phyloP scores from a whole-genome alignment of 2,888 invertebrate genomes.

The Hypercompe scribonia region DNA sequence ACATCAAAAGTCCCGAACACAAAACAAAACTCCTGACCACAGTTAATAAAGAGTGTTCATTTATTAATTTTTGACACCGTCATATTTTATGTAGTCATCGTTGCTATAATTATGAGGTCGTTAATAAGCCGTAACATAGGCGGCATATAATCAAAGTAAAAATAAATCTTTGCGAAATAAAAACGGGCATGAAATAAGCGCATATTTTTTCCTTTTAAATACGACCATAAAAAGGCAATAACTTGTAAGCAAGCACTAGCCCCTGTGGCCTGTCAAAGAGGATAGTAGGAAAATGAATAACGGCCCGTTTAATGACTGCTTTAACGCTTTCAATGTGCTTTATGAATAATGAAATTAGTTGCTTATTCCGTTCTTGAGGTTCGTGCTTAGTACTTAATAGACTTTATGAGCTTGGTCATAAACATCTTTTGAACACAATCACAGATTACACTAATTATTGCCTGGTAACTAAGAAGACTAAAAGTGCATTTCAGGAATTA shows the following conservation, averaged over 20 bases:
- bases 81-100: constrained; percentile 77
- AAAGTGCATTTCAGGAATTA: constrained; percentile 13
- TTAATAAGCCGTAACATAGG: constrained; percentile 80
- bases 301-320: constrained; percentile 82
- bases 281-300: constrained; percentile 84
- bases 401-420: constrained; percentile 76
- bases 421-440: constrained; percentile 69
- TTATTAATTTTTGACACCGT: constrained; percentile 67
- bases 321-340: constrained; percentile 86
- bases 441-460: constrained; percentile 59
- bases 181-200: constrained; percentile 80
- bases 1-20: constrained; percentile 8
- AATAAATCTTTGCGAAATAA: constrained; percentile 81
- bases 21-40: constrained; percentile 22
- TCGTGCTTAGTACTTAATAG: constrained; percentile 79
- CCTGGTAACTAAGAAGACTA: constrained; percentile 41
- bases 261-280: constrained; percentile 76
- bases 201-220: constrained; percentile 80
- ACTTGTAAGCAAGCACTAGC: constrained; percentile 80
- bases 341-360: constrained; percentile 87
- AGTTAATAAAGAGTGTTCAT: constrained; percentile 52
- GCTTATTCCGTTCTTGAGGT: constrained; percentile 83
- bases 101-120: constrained; percentile 76
- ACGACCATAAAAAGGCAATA: constrained; percentile 81
- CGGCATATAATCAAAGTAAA: constrained; percentile 82